Percentiles rank a stretch among this genome's conserved stretches.
Conservation (phyloP, 2,888 invertebrate species). For the Metopia argyrocephala region DNA sequence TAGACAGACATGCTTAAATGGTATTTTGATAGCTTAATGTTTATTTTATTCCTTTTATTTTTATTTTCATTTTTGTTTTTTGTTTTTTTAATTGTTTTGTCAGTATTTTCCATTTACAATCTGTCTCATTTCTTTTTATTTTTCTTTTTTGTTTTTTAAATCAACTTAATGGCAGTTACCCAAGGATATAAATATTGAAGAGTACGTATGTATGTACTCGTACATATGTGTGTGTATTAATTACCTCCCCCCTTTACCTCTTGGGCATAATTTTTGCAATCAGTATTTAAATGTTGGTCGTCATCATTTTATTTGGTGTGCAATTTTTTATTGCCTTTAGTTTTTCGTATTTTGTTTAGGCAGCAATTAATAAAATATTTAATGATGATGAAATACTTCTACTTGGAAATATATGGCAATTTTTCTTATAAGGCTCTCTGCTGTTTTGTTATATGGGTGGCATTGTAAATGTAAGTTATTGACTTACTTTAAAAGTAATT, state of each 20-base stretch:
- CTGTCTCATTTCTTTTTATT: not conserved
- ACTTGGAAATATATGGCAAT: too few species aligned
- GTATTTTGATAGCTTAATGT: slow-evolving; percentile 60
- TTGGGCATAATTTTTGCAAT: slow-evolving; percentile 1
- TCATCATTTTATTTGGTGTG: not conserved
- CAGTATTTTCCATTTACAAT: slow-evolving; percentile 20
- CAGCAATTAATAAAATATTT: slow-evolving; percentile 62
- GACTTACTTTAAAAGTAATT: too few species aligned
- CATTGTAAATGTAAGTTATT: too few species aligned
- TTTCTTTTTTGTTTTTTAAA: slow-evolving; percentile 4
- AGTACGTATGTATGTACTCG: slow-evolving; percentile 16
- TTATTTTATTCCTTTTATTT: slow-evolving; percentile 11
- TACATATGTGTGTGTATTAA: not conserved
- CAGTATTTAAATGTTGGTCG: slow-evolving; percentile 45
- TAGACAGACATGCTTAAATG: slow-evolving; percentile 54
- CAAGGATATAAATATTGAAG: slow-evolving; percentile 43
- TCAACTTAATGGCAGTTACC: slow-evolving; percentile 58
- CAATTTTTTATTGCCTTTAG: not conserved
- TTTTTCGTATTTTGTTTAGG: not conserved
- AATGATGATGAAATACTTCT: slow-evolving; percentile 57
- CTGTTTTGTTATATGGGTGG: too few species aligned
- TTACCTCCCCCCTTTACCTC: slow-evolving; percentile 18
- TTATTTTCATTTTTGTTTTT: not conserved
- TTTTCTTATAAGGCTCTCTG: too few species aligned
- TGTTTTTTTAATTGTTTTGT: slow-evolving; percentile 52